Conservation (phyloP, 2,797 vertebrate genomes). For the Gallinago solitaria region DNA sequence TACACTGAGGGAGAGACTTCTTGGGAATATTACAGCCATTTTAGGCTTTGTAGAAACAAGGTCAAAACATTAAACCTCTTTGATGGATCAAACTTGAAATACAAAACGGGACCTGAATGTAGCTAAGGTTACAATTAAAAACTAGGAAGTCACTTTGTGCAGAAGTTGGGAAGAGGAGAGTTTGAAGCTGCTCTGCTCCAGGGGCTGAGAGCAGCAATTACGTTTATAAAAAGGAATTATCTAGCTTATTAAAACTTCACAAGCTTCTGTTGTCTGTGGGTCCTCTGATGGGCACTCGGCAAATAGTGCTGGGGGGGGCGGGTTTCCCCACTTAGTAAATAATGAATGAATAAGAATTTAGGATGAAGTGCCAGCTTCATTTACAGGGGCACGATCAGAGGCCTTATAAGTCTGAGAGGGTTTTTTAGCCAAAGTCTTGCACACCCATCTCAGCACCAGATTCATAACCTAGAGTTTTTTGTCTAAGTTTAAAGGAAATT, state of each 20-base stretch:
- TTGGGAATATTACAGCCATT: not conserved
- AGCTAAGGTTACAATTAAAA: not conserved
- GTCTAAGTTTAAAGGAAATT: not conserved
- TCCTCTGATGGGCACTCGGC: conserved; percentile 11
- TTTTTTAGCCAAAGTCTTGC: not conserved
- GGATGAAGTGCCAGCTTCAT: not conserved
- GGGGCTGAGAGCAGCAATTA: not conserved
- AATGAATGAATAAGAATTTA: conserved; percentile 26
- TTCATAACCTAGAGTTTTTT: not conserved
- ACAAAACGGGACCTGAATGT: not conserved
- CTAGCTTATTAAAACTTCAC: conserved; percentile 37
- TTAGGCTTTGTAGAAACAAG: not conserved
- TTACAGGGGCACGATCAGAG: not conserved
- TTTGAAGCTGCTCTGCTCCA: conserved; percentile 21
- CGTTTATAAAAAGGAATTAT: not conserved
- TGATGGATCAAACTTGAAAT: not conserved
- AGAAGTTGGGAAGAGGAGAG: not conserved
- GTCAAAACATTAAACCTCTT: not conserved
- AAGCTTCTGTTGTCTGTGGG: conserved; percentile 30
- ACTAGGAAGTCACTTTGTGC: not conserved
- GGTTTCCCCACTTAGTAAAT: conserved; percentile 34
- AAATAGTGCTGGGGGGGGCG: conserved; percentile 24
- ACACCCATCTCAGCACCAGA: not conserved
- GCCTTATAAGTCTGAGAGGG: not conserved
- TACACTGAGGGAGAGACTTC: not conserved